Evolutionary conservation across 2,113 vertebrate genomes (phyloP).

Genomic region (Sorex fumeus): DNA sequence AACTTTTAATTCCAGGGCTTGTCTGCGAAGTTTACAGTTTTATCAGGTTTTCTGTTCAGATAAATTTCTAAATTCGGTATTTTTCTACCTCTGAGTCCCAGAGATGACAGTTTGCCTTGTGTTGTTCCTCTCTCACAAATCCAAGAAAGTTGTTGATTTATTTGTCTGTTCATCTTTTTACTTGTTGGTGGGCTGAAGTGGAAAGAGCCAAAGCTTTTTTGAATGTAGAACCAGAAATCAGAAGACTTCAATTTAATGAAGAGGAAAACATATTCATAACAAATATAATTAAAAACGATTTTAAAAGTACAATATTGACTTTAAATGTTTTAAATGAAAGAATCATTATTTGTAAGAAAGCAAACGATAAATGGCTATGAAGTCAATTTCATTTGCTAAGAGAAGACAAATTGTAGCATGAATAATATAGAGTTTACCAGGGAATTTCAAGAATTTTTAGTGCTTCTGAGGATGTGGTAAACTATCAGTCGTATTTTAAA

Average conservation of each 20-base stretch:
- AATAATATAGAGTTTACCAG: not conserved
- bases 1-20: not conserved
- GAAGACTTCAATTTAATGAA: constrained; percentile 11
- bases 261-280: not conserved
- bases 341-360: not conserved
- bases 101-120: not conserved
- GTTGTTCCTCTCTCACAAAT: not conserved
- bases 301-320: not conserved
- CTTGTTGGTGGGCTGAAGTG: not conserved
- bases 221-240: not conserved
- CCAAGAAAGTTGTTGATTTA: not conserved
- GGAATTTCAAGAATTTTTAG: constrained; percentile 11
- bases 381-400: constrained; percentile 14
- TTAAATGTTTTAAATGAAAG: not conserved
- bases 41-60: not conserved
- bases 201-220: not conserved
- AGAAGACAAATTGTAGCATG: not conserved
- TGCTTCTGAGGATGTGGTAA: constrained; percentile 8
- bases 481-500: not conserved
- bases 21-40: not conserved
- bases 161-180: not conserved
- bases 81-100: not conserved
- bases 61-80: not conserved
- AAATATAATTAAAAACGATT: not conserved
- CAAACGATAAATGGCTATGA: not conserved